Evolutionary conservation across 2,888 invertebrate genomes (phyloP), one percentile per base, ranked within the genome.

Genomic region (Caenorhabditis sinica): DNA sequence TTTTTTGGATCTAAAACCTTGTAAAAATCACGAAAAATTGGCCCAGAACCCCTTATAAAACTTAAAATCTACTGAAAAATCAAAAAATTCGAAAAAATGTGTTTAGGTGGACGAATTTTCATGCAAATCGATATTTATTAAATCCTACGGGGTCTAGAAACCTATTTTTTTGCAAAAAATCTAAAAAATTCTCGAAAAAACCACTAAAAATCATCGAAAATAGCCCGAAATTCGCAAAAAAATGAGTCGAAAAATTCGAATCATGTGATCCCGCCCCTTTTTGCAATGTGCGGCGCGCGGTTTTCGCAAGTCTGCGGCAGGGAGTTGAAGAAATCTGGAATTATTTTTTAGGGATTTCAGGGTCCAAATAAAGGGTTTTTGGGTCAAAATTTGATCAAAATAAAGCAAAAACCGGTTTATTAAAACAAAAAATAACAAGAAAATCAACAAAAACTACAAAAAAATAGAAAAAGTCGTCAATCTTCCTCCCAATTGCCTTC

Each of bases 401-500:
- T 30, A 58, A 30, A 6, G 15, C 33, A 2, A 20, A 9, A 33
- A 56, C n/a, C n/a, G n/a, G n/a, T 58, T 15, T 28, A 33, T 17
- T 20, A 74, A 30, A 15, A 20, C 20, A n/a, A 66, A 28, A n/a
- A 25, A 15, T 5, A 9, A 15, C 17, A 43, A 43, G 4, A 58
- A 56, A 51, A 51, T 69, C 45, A 76, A 45, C 53, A 53, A 65
- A 28, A 73, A 17, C 20, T 40, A 36, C 11, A 23, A 63, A 56
- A 49, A 36, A 51, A 36, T 17, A 61, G 36, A 15, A 30, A 33
- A 25, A 20, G 61, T 25, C 17, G 0, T 65, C 65, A 82, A 8
- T 85, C 82, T 68, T 88, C 88, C 56, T 89, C 88, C 89, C 89
- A 89, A 25, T 83, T 86, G 25, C 89, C 89, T 13, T 84, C 60